Conservation (phyloP, 1,140 invertebrate species). For the Eueides isabella region DNA sequence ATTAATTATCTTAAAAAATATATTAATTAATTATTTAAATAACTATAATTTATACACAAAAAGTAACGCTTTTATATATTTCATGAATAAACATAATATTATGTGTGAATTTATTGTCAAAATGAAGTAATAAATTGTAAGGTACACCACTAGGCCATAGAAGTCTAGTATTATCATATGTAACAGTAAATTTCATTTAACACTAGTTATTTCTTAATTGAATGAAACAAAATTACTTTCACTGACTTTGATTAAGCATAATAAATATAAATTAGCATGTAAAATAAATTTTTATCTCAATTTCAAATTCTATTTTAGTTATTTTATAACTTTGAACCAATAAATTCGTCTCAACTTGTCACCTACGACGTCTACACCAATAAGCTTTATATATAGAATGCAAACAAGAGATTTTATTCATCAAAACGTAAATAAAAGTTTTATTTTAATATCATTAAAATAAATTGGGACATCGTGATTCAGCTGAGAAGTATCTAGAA, state of each 20-base stretch:
- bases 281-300: not conserved
- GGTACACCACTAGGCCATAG: not conserved
- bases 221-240: not conserved
- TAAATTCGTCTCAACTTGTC: constrained; percentile 14
- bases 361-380: constrained; percentile 10
- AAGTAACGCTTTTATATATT: not conserved
- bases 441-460: constrained; percentile 3
- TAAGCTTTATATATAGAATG: constrained; percentile 6
- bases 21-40: not conserved
- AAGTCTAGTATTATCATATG: not conserved
- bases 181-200: not conserved
- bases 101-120: no score
- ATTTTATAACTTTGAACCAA: not conserved
- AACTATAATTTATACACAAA: not conserved
- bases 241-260: constrained; percentile 1
- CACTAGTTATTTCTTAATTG: not conserved
- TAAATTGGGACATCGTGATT: not conserved
- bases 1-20: not conserved
- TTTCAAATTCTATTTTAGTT: constrained; percentile 3
- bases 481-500: not conserved
- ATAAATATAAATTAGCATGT: constrained; percentile 2
- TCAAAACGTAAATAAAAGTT: not conserved
- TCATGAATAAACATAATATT: not conserved
- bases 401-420: constrained; percentile 8
- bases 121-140: no score